These are phyloP conservation scores for Calyptommatus sinebrachiatus DNA, from an alignment of 2,113 vertebrate species.

Conservation along the genomic window DNA sequence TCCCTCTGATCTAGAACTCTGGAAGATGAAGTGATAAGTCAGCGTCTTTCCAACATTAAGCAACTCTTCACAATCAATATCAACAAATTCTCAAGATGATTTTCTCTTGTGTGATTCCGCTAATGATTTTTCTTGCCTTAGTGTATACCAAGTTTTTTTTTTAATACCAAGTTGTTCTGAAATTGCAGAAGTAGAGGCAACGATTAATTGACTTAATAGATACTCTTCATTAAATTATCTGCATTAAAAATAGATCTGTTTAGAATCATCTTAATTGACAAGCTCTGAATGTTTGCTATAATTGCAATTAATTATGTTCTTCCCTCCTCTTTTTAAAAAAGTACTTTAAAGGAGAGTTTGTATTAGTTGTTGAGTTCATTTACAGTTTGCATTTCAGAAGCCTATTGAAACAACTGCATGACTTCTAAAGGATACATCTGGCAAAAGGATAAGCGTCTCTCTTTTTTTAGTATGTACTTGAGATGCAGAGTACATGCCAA, in stretches of 20 bases:
- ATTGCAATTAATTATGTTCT: conserved; percentile 4
- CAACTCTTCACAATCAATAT: neutral
- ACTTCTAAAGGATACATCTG: conserved; percentile 1
- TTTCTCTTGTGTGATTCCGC: neutral
- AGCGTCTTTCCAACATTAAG: neutral
- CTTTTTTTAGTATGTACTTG: neutral
- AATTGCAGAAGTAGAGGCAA: neutral
- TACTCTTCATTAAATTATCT: neutral
- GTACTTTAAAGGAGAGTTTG: neutral
- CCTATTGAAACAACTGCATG: neutral
- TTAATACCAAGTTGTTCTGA: neutral
- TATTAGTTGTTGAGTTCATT: neutral
- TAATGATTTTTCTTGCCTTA: neutral
- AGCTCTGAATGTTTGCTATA: neutral
- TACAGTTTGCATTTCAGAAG: neutral
- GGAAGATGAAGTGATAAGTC: neutral
- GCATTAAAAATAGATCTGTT: neutral
- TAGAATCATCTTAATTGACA: neutral
- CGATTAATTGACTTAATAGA: neutral
- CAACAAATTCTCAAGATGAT: neutral
- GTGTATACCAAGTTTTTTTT: neutral
- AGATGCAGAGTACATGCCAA: neutral
- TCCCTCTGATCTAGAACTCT: neutral
- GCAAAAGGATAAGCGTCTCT: conserved; percentile 1
- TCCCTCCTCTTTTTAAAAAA: neutral